phyloP scores from a whole-genome alignment of 2,113 vertebrate genomes.

The Microcebus tavaratra region DNA sequence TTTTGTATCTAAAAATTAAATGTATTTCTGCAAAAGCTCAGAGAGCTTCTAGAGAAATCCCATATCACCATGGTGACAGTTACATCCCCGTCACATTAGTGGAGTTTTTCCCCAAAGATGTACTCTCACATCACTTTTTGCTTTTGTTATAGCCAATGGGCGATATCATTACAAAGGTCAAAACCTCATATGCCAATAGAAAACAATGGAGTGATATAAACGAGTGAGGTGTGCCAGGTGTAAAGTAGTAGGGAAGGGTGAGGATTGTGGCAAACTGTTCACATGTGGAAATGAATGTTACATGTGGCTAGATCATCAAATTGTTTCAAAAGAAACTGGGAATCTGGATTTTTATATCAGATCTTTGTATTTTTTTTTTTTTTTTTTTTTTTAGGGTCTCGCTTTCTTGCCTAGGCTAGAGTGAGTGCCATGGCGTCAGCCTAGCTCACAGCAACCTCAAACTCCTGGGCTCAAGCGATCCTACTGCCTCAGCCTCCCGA shows the following conservation, averaged over 20 bases:
- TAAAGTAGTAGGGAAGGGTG: neutral
- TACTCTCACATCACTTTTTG: neutral
- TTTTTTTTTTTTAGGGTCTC: no score
- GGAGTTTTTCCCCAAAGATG: rapidly evolving
- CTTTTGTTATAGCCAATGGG: neutral
- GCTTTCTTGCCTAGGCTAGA: no score
- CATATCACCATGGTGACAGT: neutral
- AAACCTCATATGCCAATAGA: neutral
- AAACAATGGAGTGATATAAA: neutral
- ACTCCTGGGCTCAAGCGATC: no score
- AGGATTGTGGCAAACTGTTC: neutral
- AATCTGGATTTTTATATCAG: neutral
- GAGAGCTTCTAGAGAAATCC: neutral
- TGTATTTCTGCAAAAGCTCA: slow-evolving; percentile 21
- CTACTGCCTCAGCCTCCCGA: no score
- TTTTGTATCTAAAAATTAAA: neutral
- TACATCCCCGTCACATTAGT: no score
- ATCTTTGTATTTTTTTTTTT: neutral
- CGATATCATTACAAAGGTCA: neutral
- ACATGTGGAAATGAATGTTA: neutral
- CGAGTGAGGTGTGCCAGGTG: neutral
- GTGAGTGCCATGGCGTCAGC: no score
- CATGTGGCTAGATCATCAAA: neutral
- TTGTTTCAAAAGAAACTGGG: neutral
- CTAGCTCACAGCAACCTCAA: no score